phyloP scores from a whole-genome alignment of 2,113 vertebrate genomes.

The Pungitius pungitius region DNA sequence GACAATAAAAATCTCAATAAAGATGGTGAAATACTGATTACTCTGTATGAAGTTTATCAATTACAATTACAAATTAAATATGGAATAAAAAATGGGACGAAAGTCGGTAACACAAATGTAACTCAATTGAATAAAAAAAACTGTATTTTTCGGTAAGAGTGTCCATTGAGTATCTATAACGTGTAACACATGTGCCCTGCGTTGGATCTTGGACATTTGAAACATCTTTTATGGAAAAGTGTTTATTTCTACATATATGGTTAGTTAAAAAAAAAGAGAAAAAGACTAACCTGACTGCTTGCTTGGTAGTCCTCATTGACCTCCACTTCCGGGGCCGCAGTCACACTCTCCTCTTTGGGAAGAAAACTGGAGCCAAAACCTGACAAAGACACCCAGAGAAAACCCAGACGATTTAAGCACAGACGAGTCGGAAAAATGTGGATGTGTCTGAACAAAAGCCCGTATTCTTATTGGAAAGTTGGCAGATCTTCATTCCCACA shows the following conservation, averaged over 20 bases:
- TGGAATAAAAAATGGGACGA: too few relatives aligned
- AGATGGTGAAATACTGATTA: neutral
- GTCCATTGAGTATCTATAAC: neutral
- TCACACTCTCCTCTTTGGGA: slow-evolving; percentile 91
- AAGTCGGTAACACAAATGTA: too few relatives aligned
- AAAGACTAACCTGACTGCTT: slow-evolving; percentile 88
- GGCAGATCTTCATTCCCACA: slow-evolving; percentile 51
- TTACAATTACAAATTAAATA: too few relatives aligned
- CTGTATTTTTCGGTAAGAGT: neutral
- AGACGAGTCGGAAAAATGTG: slow-evolving; percentile 57
- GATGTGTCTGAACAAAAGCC: too few relatives aligned
- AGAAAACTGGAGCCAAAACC: slow-evolving; percentile 96
- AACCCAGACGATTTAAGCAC: slow-evolving; percentile 42
- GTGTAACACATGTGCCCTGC: neutral
- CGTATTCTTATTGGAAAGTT: slow-evolving; percentile 34
- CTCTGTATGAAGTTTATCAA: neutral
- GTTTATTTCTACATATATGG: neutral
- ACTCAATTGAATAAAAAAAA: too few relatives aligned
- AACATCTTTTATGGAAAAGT: neutral
- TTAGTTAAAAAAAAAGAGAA: neutral
- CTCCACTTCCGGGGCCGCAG: slow-evolving; percentile 84
- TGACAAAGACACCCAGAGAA: slow-evolving; percentile 69
- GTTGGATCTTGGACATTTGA: neutral
- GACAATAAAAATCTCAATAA: neutral
- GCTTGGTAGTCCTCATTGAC: slow-evolving; percentile 86